A percentile compares a stretch with the other conserved stretches of the same genome.
phyloP scores from a whole-genome alignment of 2,797 vertebrate species.

The Gallinago solitaria region DNA sequence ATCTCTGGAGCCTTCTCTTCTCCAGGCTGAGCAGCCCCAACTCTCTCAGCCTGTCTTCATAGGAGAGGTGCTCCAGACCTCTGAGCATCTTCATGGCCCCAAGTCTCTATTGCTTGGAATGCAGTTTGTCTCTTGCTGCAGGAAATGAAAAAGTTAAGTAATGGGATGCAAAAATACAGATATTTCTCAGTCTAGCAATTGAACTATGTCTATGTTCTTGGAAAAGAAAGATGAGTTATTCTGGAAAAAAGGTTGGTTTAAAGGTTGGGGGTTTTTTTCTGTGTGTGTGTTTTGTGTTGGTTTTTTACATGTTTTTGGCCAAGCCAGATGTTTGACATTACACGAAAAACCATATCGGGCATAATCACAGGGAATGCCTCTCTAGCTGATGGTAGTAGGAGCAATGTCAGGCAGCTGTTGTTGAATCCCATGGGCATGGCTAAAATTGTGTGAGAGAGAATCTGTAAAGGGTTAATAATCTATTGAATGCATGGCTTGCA shows the following conservation, averaged over 20 bases:
- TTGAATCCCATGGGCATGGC: not conserved
- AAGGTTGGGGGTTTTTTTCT: not conserved
- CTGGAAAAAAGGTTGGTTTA: not conserved
- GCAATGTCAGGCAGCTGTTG: not conserved
- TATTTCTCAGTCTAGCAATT: not conserved
- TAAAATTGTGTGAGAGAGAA: not conserved
- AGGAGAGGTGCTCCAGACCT: not conserved
- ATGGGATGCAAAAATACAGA: not conserved
- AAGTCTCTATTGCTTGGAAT: not conserved
- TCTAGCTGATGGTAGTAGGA: not conserved
- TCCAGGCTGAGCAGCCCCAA: not conserved
- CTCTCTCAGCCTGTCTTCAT: not conserved
- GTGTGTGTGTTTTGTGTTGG: too few species aligned
- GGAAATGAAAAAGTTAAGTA: not conserved
- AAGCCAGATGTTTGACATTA: not conserved
- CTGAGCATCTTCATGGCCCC: not conserved
- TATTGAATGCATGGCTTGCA: not conserved
- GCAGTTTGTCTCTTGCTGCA: not conserved
- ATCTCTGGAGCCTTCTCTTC: not conserved
- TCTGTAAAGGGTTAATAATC: not conserved
- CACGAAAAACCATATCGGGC: not conserved
- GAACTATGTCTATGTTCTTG: not conserved
- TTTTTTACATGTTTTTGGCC: not conserved
- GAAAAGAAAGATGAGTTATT: not conserved
- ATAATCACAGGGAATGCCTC: not conserved